phyloP scores from a whole-genome alignment of 2,888 invertebrate genomes.

The Callyntrura sp. region DNA sequence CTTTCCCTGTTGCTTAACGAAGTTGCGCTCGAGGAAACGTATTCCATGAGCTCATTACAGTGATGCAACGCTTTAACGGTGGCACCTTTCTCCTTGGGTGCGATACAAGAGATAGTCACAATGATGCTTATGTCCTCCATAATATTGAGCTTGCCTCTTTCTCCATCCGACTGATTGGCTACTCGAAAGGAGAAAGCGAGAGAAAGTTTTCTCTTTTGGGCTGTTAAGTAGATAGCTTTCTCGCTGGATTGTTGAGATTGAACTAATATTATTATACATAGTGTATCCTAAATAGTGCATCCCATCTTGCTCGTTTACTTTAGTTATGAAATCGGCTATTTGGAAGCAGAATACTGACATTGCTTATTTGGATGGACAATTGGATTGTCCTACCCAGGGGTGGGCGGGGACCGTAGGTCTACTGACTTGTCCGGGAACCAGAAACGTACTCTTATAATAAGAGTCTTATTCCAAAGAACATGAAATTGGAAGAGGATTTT shows the following conservation, averaged over 20 bases:
- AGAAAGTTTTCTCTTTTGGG: conserved; percentile 40
- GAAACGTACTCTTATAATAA: too few relatives aligned
- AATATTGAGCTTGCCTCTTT: background rate
- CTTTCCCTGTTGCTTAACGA: background rate
- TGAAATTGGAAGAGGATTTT: too few relatives aligned
- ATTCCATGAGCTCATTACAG: background rate
- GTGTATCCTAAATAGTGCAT: too few relatives aligned
- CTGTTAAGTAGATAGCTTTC: conserved; percentile 61
- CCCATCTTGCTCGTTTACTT: conserved; percentile 37
- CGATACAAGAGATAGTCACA: conserved; percentile 30
- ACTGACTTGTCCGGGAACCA: too few relatives aligned
- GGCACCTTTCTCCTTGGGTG: background rate
- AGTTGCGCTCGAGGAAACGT: background rate
- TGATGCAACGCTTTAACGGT: background rate
- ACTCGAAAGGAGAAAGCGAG: conserved; percentile 16
- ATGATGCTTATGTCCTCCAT: conserved; percentile 33
- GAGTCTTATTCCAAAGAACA: too few relatives aligned
- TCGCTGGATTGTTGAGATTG: conserved; percentile 66
- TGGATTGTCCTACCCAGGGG: too few relatives aligned
- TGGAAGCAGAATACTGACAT: conserved; percentile 7
- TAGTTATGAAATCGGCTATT: conserved; percentile 36
- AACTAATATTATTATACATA: conserved; percentile 57
- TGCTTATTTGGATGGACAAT: too few relatives aligned
- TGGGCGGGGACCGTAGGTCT: too few relatives aligned
- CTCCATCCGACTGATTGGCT: conserved; percentile 52